Percentiles rank a stretch among this genome's conserved stretches.
Evolutionary conservation across 2,113 vertebrate genomes (phyloP).

Genomic region (Lepisosteus oculatus): DNA sequence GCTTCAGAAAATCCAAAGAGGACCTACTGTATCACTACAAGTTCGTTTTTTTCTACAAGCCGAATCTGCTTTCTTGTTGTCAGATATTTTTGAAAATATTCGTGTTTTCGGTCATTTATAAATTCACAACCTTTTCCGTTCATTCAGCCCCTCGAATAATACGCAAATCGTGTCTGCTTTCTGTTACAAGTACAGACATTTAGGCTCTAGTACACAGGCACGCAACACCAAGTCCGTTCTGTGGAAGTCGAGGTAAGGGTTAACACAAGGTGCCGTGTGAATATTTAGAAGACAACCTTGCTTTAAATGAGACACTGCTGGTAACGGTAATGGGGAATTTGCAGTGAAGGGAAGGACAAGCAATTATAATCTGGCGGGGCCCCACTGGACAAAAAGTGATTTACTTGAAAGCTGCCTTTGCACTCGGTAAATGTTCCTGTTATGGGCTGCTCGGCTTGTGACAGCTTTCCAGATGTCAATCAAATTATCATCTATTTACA

Average conservation of each 20-base stretch:
- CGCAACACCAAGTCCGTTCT: neutral
- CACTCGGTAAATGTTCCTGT: conserved; percentile 84
- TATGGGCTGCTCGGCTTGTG: conserved; percentile 83
- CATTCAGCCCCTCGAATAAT: too few species aligned
- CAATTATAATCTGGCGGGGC: conserved; percentile 97
- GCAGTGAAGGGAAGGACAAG: conserved; percentile 97
- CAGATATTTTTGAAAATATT: too few species aligned
- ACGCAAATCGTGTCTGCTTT: too few species aligned
- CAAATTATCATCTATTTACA: conserved; percentile 99
- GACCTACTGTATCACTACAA: too few species aligned
- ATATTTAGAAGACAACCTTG: conserved; percentile 90
- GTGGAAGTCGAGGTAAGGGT: conserved; percentile 74
- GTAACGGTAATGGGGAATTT: conserved; percentile 98
- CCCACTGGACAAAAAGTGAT: conserved; percentile 96
- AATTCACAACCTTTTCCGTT: too few species aligned
- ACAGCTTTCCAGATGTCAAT: conserved; percentile 99
- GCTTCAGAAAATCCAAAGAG: too few species aligned
- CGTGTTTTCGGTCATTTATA: too few species aligned
- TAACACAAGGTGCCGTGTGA: conserved; percentile 77
- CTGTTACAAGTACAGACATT: neutral
- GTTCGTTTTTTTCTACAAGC: too few species aligned
- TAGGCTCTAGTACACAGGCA: neutral
- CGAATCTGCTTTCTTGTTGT: too few species aligned
- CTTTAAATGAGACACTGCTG: conserved; percentile 93
- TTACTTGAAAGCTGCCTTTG: conserved; percentile 95